A percentile compares a stretch with the other conserved stretches of the same genome.
These are phyloP conservation scores for Dinoponera quadriceps DNA, from an alignment of 1,140 invertebrate species.

Conservation along the genomic window DNA sequence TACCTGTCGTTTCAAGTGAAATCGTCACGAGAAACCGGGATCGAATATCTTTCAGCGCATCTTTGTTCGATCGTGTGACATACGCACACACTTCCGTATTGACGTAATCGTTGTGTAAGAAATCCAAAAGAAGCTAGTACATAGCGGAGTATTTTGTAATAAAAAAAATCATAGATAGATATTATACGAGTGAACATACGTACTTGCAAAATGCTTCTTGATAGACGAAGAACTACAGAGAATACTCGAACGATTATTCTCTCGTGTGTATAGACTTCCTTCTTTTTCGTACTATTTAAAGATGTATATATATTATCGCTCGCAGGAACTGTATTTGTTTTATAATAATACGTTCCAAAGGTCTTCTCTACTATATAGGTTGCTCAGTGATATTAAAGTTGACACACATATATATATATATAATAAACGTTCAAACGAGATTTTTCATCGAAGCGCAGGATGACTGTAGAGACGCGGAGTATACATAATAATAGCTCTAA, in stretches of 20 bases:
- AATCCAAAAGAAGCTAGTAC: not conserved
- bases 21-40: not conserved
- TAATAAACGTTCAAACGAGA: not conserved
- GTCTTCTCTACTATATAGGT: not conserved
- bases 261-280: slow-evolving; percentile 16
- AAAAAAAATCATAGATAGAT: slow-evolving; percentile 46
- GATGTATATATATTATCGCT: slow-evolving; percentile 18
- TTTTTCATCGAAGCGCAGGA: slow-evolving; percentile 38
- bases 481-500: slow-evolving; percentile 67
- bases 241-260: slow-evolving; percentile 8
- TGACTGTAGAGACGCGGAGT: not conserved
- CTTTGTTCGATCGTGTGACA: slow-evolving; percentile 4
- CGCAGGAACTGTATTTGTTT: slow-evolving; percentile 11
- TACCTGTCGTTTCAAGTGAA: slow-evolving; percentile 22
- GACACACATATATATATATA: slow-evolving; percentile 12
- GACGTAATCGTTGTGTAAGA: slow-evolving; percentile 33
- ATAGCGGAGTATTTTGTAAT: slow-evolving; percentile 37
- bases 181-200: slow-evolving; percentile 32
- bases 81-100: slow-evolving; percentile 25
- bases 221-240: slow-evolving; percentile 36
- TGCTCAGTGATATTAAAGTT: slow-evolving; percentile 33
- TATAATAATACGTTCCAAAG: slow-evolving; percentile 8
- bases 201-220: slow-evolving; percentile 12
- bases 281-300: not conserved
- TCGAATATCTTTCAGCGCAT: slow-evolving; percentile 9